A percentile compares a stretch with the other conserved stretches of the same genome.
These are phyloP conservation scores for Arge pagana DNA, from an alignment of 2,888 invertebrate species.

Conservation along the genomic window DNA sequence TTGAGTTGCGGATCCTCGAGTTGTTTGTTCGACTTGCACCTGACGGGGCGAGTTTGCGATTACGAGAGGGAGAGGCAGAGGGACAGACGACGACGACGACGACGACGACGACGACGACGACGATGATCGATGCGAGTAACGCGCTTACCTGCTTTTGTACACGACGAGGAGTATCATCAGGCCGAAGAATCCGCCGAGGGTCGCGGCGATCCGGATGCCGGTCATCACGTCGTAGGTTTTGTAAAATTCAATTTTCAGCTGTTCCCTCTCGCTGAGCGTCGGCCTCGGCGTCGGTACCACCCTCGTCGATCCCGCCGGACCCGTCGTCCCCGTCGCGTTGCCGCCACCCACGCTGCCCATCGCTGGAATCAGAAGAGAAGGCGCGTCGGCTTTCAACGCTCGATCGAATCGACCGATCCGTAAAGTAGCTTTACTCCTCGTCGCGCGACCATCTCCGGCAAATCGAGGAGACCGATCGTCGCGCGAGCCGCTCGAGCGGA, in stretches of 20 bases:
- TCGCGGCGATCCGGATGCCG: constrained; percentile 88
- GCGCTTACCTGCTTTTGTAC: constrained; percentile 74
- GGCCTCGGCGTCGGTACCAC: constrained; percentile 57
- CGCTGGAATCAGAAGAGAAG: too few species aligned
- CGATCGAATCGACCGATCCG: too few species aligned
- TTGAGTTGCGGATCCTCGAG: constrained; percentile 73
- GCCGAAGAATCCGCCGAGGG: constrained; percentile 88
- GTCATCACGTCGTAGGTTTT: constrained; percentile 93
- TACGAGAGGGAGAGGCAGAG: background rate
- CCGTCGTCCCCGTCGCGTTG: constrained; percentile 57
- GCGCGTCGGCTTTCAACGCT: too few species aligned
- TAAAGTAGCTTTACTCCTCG: too few species aligned
- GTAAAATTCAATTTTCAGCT: constrained; percentile 80
- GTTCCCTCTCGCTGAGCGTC: constrained; percentile 65
- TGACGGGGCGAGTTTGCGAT: too few species aligned
- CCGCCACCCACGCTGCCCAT: constrained; percentile 48
- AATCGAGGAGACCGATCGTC: too few species aligned
- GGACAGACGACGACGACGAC: background rate
- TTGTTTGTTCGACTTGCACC: constrained; percentile 59
- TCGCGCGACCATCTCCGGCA: too few species aligned
- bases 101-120: background rate
- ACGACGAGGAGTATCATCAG: constrained; percentile 89
- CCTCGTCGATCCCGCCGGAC: constrained; percentile 61
- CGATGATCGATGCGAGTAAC: too few species aligned
- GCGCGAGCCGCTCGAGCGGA: too few species aligned